Conservation (phyloP, 2,888 invertebrate species). For the Scaeva pyrastri region DNA sequence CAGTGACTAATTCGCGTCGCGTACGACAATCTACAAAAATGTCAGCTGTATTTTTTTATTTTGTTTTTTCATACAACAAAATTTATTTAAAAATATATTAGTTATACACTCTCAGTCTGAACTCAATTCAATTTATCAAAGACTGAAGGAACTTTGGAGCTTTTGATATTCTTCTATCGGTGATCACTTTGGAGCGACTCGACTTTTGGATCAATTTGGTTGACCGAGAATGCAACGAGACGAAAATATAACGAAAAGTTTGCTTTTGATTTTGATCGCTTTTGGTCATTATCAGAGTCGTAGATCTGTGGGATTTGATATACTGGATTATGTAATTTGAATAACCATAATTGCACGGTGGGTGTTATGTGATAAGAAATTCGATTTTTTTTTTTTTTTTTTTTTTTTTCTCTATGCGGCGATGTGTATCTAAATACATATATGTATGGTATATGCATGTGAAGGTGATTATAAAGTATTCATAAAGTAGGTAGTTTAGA, state of each 20-base stretch:
- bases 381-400: not conserved
- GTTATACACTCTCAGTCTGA: not conserved
- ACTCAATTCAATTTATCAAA: conserved; percentile 15
- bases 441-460: no score
- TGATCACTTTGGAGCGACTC: conserved; percentile 6
- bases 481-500: conserved; percentile 10
- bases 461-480: not conserved
- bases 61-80: not conserved
- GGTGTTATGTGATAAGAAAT: conserved; percentile 39
- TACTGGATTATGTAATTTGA: conserved; percentile 42
- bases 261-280: conserved; percentile 20
- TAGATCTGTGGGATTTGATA: conserved; percentile 34
- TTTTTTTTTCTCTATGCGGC: no score
- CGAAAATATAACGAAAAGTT: no score
- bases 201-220: conserved; percentile 40
- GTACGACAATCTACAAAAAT: conserved; percentile 22
- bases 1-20: conserved; percentile 62
- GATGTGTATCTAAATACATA: no score
- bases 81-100: not conserved
- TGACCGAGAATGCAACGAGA: not conserved
- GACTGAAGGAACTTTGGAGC: conserved; percentile 1
- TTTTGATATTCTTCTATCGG: not conserved
- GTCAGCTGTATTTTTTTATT: conserved; percentile 9
- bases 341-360: not conserved
- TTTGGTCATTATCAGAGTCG: conserved; percentile 5